These are phyloP conservation scores for Drosophila pachea DNA, from an alignment of 1,140 invertebrate species.

Conservation along the genomic window DNA sequence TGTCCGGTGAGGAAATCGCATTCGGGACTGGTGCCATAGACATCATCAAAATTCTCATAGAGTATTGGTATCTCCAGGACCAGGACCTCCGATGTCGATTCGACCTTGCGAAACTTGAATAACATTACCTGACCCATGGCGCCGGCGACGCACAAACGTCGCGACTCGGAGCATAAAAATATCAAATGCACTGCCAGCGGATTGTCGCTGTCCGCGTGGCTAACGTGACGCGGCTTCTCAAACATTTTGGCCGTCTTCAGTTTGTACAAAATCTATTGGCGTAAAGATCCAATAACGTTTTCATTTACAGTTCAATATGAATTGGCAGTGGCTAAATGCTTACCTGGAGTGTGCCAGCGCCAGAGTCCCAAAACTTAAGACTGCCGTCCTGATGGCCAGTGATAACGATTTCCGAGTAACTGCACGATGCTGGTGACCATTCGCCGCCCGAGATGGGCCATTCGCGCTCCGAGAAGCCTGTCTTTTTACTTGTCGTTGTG, in stretches of 20 bases:
- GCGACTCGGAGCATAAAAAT: constrained; percentile 94
- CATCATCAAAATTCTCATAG: constrained; percentile 89
- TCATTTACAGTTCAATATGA: background rate
- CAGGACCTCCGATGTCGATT: constrained; percentile 90
- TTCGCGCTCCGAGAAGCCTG: constrained; percentile 95
- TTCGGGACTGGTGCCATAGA: constrained; percentile 88
- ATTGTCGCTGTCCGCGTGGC: constrained; percentile 85
- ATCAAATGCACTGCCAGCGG: constrained; percentile 96
- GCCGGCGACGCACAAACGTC: constrained; percentile 92
- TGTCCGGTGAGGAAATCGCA: constrained; percentile 85
- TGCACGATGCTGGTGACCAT: constrained; percentile 95
- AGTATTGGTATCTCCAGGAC: constrained; percentile 93
- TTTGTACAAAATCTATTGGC: constrained; percentile 92
- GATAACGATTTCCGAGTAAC: constrained; percentile 97
- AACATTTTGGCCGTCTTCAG: constrained; percentile 98
- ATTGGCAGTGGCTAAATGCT: background rate
- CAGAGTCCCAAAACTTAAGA: constrained; percentile 98
- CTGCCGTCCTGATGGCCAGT: constrained; percentile 98
- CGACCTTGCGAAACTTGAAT: constrained; percentile 96
- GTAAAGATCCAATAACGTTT: background rate
- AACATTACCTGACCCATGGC: constrained; percentile 94
- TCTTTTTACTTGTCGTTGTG: constrained; percentile 83
- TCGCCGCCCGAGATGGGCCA: constrained; percentile 98
- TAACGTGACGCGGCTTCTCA: constrained; percentile 84
- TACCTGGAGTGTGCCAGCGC: constrained; percentile 91